Base-by-base conservation (phyloP, 2,113 vertebrate genomes). In the Toxostoma redivivum region DNA sequence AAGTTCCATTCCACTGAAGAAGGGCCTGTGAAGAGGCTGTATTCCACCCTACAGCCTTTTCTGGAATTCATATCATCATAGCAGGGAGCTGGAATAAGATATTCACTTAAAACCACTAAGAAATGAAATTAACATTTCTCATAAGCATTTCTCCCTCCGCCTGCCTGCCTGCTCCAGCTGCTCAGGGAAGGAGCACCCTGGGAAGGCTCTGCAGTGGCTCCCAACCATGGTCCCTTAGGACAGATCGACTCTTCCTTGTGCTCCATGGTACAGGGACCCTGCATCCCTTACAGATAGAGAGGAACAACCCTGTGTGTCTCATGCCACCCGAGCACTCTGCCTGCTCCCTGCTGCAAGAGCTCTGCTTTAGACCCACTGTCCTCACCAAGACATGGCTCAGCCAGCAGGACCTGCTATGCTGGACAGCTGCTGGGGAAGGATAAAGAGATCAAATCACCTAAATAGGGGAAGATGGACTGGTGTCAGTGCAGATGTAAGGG, bases 51-150 rank as follows among this genome's bases (percentile, higher is more conserved):
- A 30, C 1, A 91, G 67, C 67, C 50, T 11, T 50, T 89, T 74
- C 93, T 86, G 3, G 31, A 62, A 81, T 94, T 85, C 62, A 48
- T 65, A 24, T 79, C 90, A 70, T 77, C 88, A 11, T 30, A 92
- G 81, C 40, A 95, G 17, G 94, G 94, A 82, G 93, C 47, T 90
- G 94, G 94, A 88, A 92, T 94, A 35, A 95, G 91, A 45, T 73
- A 96, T 1, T 86, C 80, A 89, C 92, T 92, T 95, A 31, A 69
- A 77, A 70, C 31, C 19, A 54, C 11, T n/a, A 30, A 54, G 45
- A 82, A 85, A 50, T 23, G 3, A 62, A 66, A 70, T 19, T 1
- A 53, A 67, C 31, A 28, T 50, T 79, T 78, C 31, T 73, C 7
- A 25, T 16, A 44, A 93, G 51, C 12, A n/a, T 58, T 81, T 45